These are phyloP conservation scores for Brienomyrus longianalis DNA, from an alignment of 2,113 vertebrate genomes.

Conservation along the genomic window DNA sequence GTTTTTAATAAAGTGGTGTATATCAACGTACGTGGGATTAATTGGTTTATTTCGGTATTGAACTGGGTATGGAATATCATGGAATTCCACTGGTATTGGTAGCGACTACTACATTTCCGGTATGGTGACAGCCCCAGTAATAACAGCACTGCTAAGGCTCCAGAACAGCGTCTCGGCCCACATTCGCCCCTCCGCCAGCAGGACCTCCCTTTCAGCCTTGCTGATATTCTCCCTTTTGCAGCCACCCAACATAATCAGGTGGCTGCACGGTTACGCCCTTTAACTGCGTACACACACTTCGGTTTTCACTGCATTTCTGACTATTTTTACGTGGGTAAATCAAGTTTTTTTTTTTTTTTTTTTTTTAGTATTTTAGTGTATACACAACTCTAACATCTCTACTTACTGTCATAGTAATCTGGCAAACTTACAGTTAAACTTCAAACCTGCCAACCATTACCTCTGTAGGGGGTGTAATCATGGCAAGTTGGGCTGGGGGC, in stretches of 20 bases:
- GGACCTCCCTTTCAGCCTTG: not conserved
- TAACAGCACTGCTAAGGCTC: not conserved
- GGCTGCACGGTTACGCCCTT: not conserved
- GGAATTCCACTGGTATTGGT: not conserved
- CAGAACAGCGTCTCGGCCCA: not conserved
- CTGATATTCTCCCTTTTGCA: not conserved
- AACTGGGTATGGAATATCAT: not conserved
- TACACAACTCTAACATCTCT: not conserved
- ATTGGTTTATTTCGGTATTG: not conserved
- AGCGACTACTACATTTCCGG: not conserved
- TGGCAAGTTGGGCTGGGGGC: not conserved
- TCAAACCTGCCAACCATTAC: not conserved
- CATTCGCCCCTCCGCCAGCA: not conserved
- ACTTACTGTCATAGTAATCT: not conserved
- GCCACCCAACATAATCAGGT: not conserved
- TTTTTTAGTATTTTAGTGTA: not conserved
- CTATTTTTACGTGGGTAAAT: not conserved
- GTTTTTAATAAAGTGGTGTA: not conserved
- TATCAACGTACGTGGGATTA: not conserved
- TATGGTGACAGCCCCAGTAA: not conserved
- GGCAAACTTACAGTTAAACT: not conserved
- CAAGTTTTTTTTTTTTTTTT: not conserved
- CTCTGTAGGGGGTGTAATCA: not conserved
- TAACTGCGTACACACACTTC: not conserved
- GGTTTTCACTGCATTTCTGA: not conserved